phyloP scores from a whole-genome alignment of 2,113 vertebrate genomes.

The Rissa tridactyla region DNA sequence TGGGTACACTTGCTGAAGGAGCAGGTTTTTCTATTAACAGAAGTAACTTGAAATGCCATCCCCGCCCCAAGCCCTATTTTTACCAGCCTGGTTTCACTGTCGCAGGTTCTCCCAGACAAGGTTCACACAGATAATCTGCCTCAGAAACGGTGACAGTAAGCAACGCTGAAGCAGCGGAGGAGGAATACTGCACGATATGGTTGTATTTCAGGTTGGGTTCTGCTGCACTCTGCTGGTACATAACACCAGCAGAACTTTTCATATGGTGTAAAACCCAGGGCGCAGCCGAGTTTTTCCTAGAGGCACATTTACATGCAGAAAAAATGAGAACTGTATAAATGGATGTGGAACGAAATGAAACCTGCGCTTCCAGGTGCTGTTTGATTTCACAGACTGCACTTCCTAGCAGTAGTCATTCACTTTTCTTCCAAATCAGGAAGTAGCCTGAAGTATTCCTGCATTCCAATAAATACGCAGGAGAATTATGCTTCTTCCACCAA shows the following conservation, averaged over 20 bases:
- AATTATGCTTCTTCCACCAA: background rate
- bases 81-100: background rate
- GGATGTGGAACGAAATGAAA: background rate
- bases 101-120: background rate
- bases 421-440: background rate
- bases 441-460: background rate
- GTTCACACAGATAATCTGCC: background rate
- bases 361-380: background rate
- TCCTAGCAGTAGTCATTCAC: background rate
- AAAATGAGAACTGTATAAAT: background rate
- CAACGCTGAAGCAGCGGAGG: background rate
- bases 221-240: slow-evolving; percentile 57
- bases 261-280: background rate
- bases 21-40: background rate
- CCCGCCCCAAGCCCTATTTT: background rate
- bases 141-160: background rate
- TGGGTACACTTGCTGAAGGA: background rate
- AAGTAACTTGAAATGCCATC: background rate
- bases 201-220: slow-evolving; percentile 2
- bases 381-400: background rate
- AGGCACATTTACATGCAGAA: background rate
- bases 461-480: background rate
- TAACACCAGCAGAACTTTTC: background rate
- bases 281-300: background rate
- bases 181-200: background rate